These are phyloP conservation scores for Caenorhabditis plicata DNA, from an alignment of 2,888 invertebrate genomes.

Conservation along the genomic window DNA sequence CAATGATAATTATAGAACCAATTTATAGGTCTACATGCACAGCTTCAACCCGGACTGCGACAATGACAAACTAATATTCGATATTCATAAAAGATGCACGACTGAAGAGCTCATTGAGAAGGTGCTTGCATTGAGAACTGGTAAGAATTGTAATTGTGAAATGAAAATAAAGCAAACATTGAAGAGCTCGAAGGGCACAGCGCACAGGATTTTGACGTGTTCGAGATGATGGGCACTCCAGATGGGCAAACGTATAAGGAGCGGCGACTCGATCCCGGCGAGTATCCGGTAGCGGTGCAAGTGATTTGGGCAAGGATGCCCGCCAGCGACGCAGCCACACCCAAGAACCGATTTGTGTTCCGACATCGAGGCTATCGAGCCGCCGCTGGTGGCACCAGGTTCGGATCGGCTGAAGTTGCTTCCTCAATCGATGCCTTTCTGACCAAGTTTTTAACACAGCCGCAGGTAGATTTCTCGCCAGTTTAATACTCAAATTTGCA, in stretches of 20 bases:
- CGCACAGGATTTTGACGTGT: constrained; percentile 61
- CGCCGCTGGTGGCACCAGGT: constrained; percentile 70
- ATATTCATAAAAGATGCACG: constrained; percentile 87
- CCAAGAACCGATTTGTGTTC: constrained; percentile 49
- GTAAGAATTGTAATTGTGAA: constrained; percentile 46
- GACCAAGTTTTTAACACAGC: constrained; percentile 88
- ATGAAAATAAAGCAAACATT: background rate
- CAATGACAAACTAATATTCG: constrained; percentile 83
- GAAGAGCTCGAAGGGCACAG: constrained; percentile 49
- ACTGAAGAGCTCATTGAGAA: constrained; percentile 87
- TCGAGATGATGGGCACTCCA: constrained; percentile 64
- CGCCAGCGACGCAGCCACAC: constrained; percentile 30
- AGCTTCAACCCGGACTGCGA: constrained; percentile 58
- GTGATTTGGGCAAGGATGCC: constrained; percentile 49
- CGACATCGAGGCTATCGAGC: constrained; percentile 42
- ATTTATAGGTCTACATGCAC: constrained; percentile 61
- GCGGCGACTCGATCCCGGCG: constrained; percentile 78
- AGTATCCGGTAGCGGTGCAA: constrained; percentile 70
- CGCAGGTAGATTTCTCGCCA: constrained; percentile 66
- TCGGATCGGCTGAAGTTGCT: constrained; percentile 73
- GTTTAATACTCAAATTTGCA: background rate
- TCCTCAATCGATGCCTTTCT: constrained; percentile 84
- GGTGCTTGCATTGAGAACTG: constrained; percentile 69
- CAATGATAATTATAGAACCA: no score
- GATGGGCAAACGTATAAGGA: constrained; percentile 78